Conservation (phyloP, 1,140 invertebrate genomes). For the Aphelenchoides besseyi region DNA sequence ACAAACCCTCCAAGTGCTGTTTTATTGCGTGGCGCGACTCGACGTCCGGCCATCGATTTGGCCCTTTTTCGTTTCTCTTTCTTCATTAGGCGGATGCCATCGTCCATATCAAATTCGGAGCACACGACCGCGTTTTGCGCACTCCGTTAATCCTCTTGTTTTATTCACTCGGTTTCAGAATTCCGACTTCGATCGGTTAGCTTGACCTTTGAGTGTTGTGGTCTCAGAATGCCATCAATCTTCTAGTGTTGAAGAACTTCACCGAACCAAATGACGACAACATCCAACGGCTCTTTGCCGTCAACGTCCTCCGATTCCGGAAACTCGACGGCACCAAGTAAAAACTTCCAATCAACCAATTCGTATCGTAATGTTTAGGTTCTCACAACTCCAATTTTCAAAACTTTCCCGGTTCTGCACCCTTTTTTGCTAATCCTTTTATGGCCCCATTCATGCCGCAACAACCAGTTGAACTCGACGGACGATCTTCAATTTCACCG, state of each 20-base stretch:
- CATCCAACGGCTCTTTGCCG: background rate
- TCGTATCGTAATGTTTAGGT: background rate
- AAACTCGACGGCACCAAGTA: too few species aligned
- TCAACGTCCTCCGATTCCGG: background rate
- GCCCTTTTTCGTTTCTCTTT: background rate
- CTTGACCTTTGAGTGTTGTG: too few species aligned
- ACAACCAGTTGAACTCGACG: conserved; percentile 5
- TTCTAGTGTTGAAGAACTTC: too few species aligned
- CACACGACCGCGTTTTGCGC: background rate
- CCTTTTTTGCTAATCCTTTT: conserved; percentile 58
- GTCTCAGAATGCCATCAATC: too few species aligned
- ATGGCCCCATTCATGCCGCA: conserved; percentile 55
- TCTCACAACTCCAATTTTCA: background rate
- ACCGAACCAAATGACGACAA: background rate
- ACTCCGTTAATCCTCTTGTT: background rate
- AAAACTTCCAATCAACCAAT: too few species aligned
- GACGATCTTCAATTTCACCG: background rate
- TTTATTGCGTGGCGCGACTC: conserved; percentile 2
- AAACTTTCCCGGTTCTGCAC: conserved; percentile 31
- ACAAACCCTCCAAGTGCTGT: background rate
- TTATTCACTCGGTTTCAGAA: too few species aligned
- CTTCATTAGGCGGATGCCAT: background rate
- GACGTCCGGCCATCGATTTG: background rate
- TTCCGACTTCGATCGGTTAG: too few species aligned
- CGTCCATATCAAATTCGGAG: background rate